Evolutionary conservation across 2,113 vertebrate species (phyloP), one percentile per base, ranked within the genome.

Genomic region (Murina feae): DNA sequence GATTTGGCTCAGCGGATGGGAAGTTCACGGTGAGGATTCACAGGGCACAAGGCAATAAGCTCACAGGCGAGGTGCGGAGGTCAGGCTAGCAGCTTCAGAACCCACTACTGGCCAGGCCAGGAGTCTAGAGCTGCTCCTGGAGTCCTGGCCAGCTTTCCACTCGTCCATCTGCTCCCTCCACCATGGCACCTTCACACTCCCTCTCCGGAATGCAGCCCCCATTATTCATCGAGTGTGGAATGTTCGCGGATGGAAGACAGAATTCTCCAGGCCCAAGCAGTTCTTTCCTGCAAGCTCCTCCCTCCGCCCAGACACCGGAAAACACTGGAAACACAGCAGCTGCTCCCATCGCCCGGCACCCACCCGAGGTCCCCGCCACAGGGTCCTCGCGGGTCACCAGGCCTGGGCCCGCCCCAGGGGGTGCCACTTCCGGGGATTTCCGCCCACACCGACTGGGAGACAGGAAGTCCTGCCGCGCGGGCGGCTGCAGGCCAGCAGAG

Each of bases 401-500:
- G n/a, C n/a, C n/a, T n/a, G n/a, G n/a, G n/a, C n/a, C n/a, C n/a
- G n/a, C n/a, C n/a, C n/a, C n/a, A n/a, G n/a, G n/a, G n/a, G n/a
- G n/a, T 60, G 55, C 4, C 14, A 35, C 9, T 51, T 8, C 21
- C 7, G 4, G 21, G 35, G 65, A 87, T 20, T 75, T 69, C 51
- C 32, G 3, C 5, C 51, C 1, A 0, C 5, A 1, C 11, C 5
- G 12, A 30, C 60, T 8, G 28, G 6, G 88, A 86, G 21, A 68
- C 35, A 0, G 0, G 58, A 95, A 94, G 80, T 39, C 28, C 49
- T 18, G 9, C 30, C 10, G 0, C 7, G 30, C 55, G 25, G 13
- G 23, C 0, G 0, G 32, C n/a, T 5, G 25, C 1, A 0, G 1
- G 53, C 42, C 35, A 1, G 1, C 2, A 35, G 28, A 53, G 18